Conservation (phyloP, 2,113 vertebrate genomes). For the Corythornis vintsioides region DNA sequence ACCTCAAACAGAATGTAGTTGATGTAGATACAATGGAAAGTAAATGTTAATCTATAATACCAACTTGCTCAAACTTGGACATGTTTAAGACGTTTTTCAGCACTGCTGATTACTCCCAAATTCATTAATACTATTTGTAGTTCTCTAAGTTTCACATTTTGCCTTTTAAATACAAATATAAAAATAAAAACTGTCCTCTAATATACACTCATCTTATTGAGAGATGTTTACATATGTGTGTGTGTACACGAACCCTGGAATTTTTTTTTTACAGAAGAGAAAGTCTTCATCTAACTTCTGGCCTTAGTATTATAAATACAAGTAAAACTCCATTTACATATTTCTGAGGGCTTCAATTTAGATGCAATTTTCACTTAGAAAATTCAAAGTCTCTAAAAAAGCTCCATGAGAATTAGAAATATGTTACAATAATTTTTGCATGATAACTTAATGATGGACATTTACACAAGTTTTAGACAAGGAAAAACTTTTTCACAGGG, state of each 20-base stretch:
- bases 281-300: neutral
- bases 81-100: neutral
- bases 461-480: too few species aligned
- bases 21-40: neutral
- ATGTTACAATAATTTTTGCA: neutral
- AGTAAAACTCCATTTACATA: neutral
- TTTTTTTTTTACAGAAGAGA: neutral
- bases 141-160: neutral
- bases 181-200: neutral
- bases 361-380: neutral
- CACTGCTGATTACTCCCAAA: neutral
- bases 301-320: neutral
- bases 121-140: neutral
- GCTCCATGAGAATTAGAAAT: neutral
- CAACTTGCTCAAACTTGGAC: neutral
- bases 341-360: neutral
- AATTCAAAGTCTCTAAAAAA: neutral
- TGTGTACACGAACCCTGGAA: neutral
- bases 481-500: too few species aligned
- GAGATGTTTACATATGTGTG: too few species aligned
- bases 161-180: neutral
- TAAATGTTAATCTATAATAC: neutral
- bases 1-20: neutral
- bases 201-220: neutral
- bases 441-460: rapidly evolving